These are phyloP conservation scores for Sitophilus oryzae DNA, from an alignment of 1,140 invertebrate species.

Conservation along the genomic window DNA sequence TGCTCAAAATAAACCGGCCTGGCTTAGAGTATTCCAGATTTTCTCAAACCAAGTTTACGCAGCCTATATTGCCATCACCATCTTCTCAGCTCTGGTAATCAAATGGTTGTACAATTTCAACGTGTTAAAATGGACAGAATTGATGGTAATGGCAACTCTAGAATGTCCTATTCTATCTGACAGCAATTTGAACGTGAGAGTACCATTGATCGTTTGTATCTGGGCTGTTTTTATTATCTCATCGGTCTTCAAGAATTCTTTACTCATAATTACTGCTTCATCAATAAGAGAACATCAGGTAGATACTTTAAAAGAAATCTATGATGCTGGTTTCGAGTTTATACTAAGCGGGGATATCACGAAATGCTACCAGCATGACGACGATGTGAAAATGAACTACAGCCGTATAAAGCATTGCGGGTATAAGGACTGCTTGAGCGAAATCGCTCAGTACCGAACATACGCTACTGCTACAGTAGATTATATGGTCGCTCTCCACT, in stretches of 20 bases:
- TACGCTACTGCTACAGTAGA: neutral
- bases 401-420: neutral
- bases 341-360: neutral
- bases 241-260: neutral
- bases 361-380: neutral
- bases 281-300: neutral
- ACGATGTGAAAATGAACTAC: neutral
- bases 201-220: neutral
- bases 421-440: neutral
- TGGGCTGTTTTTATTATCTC: neutral
- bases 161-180: neutral
- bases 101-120: neutral
- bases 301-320: neutral
- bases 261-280: neutral
- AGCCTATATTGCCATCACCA: neutral
- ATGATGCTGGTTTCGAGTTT: neutral
- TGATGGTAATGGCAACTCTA: neutral
- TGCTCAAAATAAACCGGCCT: neutral
- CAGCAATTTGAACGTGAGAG: neutral
- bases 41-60: neutral
- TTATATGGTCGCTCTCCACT: neutral
- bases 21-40: neutral
- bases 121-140: neutral
- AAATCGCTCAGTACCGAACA: neutral
- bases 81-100: neutral